phyloP scores from a whole-genome alignment of 2,797 vertebrate species.

The Rhinoraja longicauda region DNA sequence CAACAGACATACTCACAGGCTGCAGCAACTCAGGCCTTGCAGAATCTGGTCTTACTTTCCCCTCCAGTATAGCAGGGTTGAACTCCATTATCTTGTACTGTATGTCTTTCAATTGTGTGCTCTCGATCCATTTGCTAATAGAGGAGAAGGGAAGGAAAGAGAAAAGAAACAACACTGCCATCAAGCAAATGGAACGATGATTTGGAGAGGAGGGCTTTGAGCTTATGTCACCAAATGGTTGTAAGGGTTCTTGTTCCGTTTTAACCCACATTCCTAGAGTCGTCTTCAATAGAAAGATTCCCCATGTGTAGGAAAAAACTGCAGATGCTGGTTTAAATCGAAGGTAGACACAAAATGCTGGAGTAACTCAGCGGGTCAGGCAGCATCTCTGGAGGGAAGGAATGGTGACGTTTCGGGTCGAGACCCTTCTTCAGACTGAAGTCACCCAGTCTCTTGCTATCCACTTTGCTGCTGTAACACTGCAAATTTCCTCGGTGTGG shows the following conservation, averaged over 20 bases:
- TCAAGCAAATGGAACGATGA: background rate
- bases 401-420: too few species aligned
- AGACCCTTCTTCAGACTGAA: too few species aligned
- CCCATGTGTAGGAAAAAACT: too few species aligned
- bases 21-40: conserved; percentile 84
- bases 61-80: conserved; percentile 82
- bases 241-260: background rate
- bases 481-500: too few species aligned
- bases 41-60: conserved; percentile 83
- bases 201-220: too few species aligned
- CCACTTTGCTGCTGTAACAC: too few species aligned
- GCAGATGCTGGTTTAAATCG: too few species aligned
- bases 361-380: too few species aligned
- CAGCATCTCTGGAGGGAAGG: too few species aligned
- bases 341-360: too few species aligned
- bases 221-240: too few species aligned
- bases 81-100: conserved; percentile 86
- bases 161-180: conserved; percentile 41
- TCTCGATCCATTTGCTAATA: conserved; percentile 81
- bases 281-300: background rate
- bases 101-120: conserved; percentile 77
- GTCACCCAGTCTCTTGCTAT: too few species aligned
- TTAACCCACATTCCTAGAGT: background rate
- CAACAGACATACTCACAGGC: conserved; percentile 72
- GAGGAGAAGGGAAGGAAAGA: background rate